phyloP scores from a whole-genome alignment of 35 echinoderm and acorn worm species.

The Ophiothrix spiculata region DNA sequence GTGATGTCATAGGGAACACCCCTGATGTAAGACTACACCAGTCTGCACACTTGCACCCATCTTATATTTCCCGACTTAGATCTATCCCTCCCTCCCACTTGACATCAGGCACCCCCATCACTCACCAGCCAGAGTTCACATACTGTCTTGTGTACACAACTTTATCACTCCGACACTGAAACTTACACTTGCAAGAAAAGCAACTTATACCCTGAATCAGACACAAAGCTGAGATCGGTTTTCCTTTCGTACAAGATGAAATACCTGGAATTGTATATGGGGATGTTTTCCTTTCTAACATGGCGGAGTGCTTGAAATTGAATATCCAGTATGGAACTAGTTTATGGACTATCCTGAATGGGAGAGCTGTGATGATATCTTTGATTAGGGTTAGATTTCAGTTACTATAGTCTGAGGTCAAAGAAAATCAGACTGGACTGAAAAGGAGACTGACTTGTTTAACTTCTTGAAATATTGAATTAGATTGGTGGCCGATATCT shows the following conservation, averaged over 20 bases:
- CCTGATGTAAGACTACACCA: neutral
- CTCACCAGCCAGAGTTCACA: neutral
- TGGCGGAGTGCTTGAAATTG: too few species aligned
- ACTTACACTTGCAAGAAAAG: slow-evolving; percentile 1
- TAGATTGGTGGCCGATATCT: too few species aligned
- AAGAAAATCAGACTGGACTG: too few species aligned
- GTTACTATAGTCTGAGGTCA: too few species aligned
- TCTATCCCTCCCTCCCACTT: slow-evolving; percentile 2
- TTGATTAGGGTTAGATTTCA: too few species aligned
- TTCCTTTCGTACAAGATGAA: slow-evolving; percentile 5
- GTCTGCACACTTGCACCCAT: neutral
- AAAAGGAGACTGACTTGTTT: too few species aligned
- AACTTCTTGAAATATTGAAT: too few species aligned
- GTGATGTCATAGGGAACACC: slow-evolving; percentile 5
- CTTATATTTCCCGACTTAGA: neutral
- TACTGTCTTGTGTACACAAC: neutral
- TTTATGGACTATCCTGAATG: too few species aligned
- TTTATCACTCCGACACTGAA: neutral
- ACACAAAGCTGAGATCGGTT: neutral
- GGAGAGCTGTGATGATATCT: too few species aligned
- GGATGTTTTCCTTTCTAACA: too few species aligned
- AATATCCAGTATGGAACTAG: too few species aligned
- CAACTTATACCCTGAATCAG: slow-evolving; percentile 1
- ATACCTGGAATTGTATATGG: slow-evolving; percentile 2
- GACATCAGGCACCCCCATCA: slow-evolving; percentile 10